Base-by-base conservation (phyloP, 1,140 invertebrate species). In the Drosophila eugracilis region DNA sequence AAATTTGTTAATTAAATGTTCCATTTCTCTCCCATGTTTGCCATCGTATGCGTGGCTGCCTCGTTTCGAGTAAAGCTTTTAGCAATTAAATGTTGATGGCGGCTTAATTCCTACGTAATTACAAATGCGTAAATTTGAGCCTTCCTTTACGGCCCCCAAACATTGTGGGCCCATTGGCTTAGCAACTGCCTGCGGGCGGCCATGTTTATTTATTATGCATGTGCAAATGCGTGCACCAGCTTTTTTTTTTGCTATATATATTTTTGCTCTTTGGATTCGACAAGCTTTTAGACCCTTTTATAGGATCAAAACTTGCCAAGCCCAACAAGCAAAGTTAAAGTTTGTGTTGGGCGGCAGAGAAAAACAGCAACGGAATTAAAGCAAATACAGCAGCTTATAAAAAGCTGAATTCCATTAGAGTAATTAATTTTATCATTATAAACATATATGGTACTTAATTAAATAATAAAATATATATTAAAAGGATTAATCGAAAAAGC, bases 1-100 rank as follows among this genome's bases (percentile, higher is more conserved):
- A 88, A 88, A 88, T 88, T 88, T 88, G 83, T 88, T 88, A 88
- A 88, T 89, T 88, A 88, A 88, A 88, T 88, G 78, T 73, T 78
- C 60, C 62, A 62, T 76, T 81, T 39, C 44, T 42, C 54, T 22
- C 15, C 14, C 15, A 22, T 32, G n/a, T 2, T 19, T 30, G 10
- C 12, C 45, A 4, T 75, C 52, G 37, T 48, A 62, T 80, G 74
- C 75, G 63, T 83, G 57, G 62, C 44, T 69, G 74, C 34, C 19
- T 41, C 28, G 42, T 22, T 50, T 17, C 60, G 41, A 69, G 47
- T 53, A 74, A 60, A 63, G 75, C 62, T 78, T 83, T 78, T 83
- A 52, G 83, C 84, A 88, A 89, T 88, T 88, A 88, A 88, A 88
- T 78, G 84, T 83, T 88, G 71, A 88, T 88, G 78, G 70, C 62